phyloP scores from a whole-genome alignment of 2,888 invertebrate genomes.

The Pristionchus exspectatus region DNA sequence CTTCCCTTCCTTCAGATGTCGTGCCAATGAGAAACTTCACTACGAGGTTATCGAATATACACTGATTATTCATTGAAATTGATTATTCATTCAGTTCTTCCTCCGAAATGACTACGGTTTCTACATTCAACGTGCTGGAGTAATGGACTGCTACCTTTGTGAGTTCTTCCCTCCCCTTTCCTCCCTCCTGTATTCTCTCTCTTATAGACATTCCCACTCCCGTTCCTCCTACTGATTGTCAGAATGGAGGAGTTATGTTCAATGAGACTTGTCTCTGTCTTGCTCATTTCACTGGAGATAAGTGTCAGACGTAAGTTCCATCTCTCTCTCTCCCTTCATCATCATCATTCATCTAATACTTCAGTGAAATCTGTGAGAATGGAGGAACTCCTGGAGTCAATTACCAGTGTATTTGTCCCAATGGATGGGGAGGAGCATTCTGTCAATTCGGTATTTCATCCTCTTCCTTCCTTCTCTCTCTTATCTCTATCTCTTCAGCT shows the following conservation, averaged over 20 bases:
- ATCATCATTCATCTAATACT: not conserved
- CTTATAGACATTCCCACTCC: not conserved
- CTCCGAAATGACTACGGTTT: conserved; percentile 65
- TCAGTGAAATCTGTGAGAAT: conserved; percentile 65
- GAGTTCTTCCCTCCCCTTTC: not conserved
- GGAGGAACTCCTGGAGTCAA: conserved; percentile 65
- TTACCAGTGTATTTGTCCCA: conserved; percentile 67
- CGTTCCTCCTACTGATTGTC: conserved; percentile 59
- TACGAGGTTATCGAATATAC: conserved; percentile 61
- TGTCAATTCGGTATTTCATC: conserved; percentile 61
- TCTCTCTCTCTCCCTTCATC: not conserved
- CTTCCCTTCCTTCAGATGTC: conserved; percentile 71
- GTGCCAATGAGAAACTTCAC: conserved; percentile 67
- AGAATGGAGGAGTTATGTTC: conserved; percentile 71
- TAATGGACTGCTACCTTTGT: conserved; percentile 67
- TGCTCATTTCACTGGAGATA: conserved; percentile 65
- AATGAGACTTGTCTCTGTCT: conserved; percentile 67
- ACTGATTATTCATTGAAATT: not conserved
- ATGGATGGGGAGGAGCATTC: conserved; percentile 66
- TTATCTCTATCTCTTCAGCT: conserved; percentile 1
- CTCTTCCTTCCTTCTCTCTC: not conserved
- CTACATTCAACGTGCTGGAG: conserved; percentile 71
- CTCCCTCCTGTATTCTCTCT: not conserved
- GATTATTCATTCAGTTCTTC: conserved; percentile 63
- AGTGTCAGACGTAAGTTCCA: conserved; percentile 62